Base-by-base conservation (phyloP, 1,140 invertebrate species). In the Saccostrea cuccullata region DNA sequence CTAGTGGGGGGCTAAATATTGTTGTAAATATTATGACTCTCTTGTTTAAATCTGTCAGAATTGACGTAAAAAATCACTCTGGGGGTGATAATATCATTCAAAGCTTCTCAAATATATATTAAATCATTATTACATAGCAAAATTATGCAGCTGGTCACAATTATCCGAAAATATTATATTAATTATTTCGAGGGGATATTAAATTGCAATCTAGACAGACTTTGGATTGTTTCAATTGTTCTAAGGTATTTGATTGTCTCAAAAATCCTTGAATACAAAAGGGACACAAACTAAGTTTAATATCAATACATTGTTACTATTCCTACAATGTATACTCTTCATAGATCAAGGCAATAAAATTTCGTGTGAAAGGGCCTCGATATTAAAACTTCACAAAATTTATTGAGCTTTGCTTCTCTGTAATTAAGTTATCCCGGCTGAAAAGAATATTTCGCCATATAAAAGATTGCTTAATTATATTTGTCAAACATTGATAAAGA, bases 351-450 rank as follows among this genome's bases (percentile, higher is more conserved):
- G 70, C 26, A 77, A 77, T 77, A 77, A 77, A 77, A 77, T 30
- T 47, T 17, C 30, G 30, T 36, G 70, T 30, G 70, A 77, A 77
- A 77, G 70, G 30, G 30, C 26, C 23, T 26, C 13, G 70, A 77
- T 77, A 77, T 77, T 77, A 77, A 77, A 77, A 77, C 70, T 77
- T 77, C 70, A 77, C 70, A 77, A 77, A 77, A 77, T 77, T 77
- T 77, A 77, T 77, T 77, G 70, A 13, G 23, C 70, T 26, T 77
- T 26, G 13, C 70, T 77, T 77, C 70, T 77, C 70, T 77, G 70
- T 77, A 77, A 77, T 77, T 77, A 77, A 77, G 70, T 30, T 77
- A 77, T 77, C 70, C 70, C 70, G 2, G 26, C 70, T 77, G 70
- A 77, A 77, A 77, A 77, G 70, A 77, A 77, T 77, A 77, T 77